Evolutionary conservation across 2,888 invertebrate genomes (phyloP), one percentile per base, ranked within the genome.

Genomic region (Strigamia maritima): DNA sequence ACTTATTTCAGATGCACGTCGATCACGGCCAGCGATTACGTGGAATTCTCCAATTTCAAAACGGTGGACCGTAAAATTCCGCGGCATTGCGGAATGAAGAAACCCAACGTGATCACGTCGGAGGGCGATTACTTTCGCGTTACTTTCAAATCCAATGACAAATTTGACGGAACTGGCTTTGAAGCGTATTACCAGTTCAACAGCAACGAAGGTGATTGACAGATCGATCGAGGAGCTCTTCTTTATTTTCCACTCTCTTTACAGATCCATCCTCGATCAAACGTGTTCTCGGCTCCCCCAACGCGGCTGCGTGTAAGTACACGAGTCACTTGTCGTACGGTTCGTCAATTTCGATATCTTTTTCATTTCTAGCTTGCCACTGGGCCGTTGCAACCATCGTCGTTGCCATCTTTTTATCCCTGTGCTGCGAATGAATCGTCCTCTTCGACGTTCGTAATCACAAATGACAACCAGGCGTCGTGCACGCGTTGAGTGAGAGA

Each of bases 41-140:
- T 98, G 78, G 95, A 97, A 86, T 96, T 98, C 87, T 97, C 97
- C 75, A 98, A 98, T 88, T 95, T 93, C 85, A 91, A 94, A 89
- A 91, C 93, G 81, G 90, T 92, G 82, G 98, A 98, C 87, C 90
- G 94, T 84, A 95, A 95, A 86, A 94, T 93, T 86, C 90, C 92
- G 76, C 90, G 94, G 84, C 92, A 94, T 86, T 98, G 98, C 86
- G 97, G 97, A 8, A 91, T 92, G 83, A 82, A 83, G 60, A 82
- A 82, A 28, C 84, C 84, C 24, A 80, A 82, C 19, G 80, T 82
- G 24, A 83, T 87, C 79, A 84, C 92, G 83, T 97, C 97, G 6
- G 96, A 97, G 85, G 90, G 93, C 80, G 92, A 93, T 84, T 98
- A 96, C 89, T 98, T 98, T 88, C 91, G 96, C 83, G 94, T 98